phyloP scores from a whole-genome alignment of 2,888 invertebrate genomes.

The Lampropteryx suffumata region DNA sequence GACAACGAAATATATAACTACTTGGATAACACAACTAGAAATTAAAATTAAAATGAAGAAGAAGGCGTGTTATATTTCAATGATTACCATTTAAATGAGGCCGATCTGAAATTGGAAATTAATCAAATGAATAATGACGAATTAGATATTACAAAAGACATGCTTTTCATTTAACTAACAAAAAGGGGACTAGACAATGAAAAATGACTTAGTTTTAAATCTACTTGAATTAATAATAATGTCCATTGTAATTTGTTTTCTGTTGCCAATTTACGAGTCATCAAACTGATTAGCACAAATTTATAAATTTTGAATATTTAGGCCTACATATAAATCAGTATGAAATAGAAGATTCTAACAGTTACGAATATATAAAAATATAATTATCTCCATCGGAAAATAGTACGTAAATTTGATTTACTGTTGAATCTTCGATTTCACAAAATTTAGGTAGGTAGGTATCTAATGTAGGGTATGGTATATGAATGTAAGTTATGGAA shows the following conservation, averaged over 20 bases:
- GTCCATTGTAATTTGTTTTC: conserved; percentile 9
- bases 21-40: conserved; percentile 66
- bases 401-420: neutral
- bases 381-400: no score
- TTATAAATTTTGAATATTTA: conserved; percentile 4
- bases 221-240: neutral
- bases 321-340: neutral
- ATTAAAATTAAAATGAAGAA: conserved; percentile 44
- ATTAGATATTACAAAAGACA: conserved; percentile 18
- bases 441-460: conserved; percentile 29
- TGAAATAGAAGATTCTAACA: conserved; percentile 20
- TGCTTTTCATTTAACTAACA: conserved; percentile 18
- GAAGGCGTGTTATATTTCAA: conserved; percentile 63
- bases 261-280: conserved; percentile 9
- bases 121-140: conserved; percentile 66
- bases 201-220: conserved; percentile 1
- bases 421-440: conserved; percentile 47
- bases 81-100: conserved; percentile 83
- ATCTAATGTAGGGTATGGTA: conserved; percentile 27
- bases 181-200: conserved; percentile 16
- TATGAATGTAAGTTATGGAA: conserved; percentile 41
- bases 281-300: neutral
- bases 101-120: conserved; percentile 83
- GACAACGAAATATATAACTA: conserved; percentile 62
- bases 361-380: no score